These are phyloP conservation scores for Serinus canaria DNA, from an alignment of 2,113 vertebrate species.

Conservation along the genomic window DNA sequence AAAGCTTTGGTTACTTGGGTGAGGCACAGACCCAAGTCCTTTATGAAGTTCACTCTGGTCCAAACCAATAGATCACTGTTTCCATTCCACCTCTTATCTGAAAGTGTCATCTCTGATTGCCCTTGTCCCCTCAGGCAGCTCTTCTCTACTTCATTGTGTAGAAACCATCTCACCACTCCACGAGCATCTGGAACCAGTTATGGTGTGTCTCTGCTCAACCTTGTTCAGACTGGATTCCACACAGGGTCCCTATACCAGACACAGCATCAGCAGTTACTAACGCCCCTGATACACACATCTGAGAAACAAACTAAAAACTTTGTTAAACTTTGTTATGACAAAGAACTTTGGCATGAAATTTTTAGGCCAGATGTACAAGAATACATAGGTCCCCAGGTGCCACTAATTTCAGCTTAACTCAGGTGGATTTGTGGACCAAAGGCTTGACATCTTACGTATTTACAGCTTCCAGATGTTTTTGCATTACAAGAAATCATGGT, in stretches of 20 bases:
- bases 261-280: neutral
- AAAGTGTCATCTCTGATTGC: neutral
- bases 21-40: neutral
- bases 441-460: neutral
- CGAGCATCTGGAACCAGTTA: neutral
- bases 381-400: neutral
- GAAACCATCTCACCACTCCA: neutral
- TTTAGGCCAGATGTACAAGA: neutral
- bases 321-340: neutral
- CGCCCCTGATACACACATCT: neutral
- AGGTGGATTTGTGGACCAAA: neutral
- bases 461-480: conserved; percentile 29
- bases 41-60: neutral
- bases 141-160: neutral
- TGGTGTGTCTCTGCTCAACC: neutral
- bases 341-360: neutral
- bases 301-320: neutral
- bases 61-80: neutral
- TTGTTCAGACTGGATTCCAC: neutral
- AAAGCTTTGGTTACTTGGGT: neutral
- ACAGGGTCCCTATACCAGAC: neutral
- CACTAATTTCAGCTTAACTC: neutral
- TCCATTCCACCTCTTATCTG: neutral
- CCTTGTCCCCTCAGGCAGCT: neutral
- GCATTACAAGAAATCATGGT: neutral